Percentiles rank a stretch among this genome's conserved stretches.
Conservation (phyloP, 2,113 vertebrate species). For the Verasper variegatus region DNA sequence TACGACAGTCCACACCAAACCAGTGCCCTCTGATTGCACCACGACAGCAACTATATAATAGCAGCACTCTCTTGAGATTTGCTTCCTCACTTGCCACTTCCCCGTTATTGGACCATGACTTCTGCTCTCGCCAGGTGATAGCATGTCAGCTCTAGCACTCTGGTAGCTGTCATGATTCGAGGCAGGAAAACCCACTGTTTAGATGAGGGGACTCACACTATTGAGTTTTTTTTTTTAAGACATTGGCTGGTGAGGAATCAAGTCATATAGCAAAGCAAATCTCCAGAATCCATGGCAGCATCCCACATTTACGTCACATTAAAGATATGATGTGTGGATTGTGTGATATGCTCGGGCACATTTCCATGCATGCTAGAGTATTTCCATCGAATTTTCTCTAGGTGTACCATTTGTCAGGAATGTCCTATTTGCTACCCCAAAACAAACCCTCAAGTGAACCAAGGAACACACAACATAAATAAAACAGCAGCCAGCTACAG, state of each 20-base stretch:
- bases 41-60: constrained; percentile 17
- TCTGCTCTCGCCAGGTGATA: constrained; percentile 40
- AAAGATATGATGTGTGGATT: not conserved
- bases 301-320: constrained; percentile 10
- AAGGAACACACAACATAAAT: not conserved
- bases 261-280: constrained; percentile 18
- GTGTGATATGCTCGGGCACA: not conserved
- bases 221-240: not conserved
- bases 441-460: constrained; percentile 2
- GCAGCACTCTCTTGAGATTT: constrained; percentile 26
- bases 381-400: not conserved
- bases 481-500: not conserved
- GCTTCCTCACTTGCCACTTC: constrained; percentile 27
- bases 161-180: constrained; percentile 41
- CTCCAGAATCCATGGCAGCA: constrained; percentile 9
- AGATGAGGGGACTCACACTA: no score
- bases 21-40: constrained; percentile 17
- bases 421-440: not conserved
- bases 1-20: not conserved
- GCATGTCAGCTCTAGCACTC: constrained; percentile 24
- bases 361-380: not conserved
- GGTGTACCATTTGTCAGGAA: not conserved
- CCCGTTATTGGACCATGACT: constrained; percentile 46
- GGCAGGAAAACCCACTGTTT: not conserved
- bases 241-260: constrained; percentile 6